A percentile compares a stretch with the other conserved stretches of the same genome.
Evolutionary conservation across 1,140 invertebrate species (phyloP).

Genomic region (Brachionus paranguensis): DNA sequence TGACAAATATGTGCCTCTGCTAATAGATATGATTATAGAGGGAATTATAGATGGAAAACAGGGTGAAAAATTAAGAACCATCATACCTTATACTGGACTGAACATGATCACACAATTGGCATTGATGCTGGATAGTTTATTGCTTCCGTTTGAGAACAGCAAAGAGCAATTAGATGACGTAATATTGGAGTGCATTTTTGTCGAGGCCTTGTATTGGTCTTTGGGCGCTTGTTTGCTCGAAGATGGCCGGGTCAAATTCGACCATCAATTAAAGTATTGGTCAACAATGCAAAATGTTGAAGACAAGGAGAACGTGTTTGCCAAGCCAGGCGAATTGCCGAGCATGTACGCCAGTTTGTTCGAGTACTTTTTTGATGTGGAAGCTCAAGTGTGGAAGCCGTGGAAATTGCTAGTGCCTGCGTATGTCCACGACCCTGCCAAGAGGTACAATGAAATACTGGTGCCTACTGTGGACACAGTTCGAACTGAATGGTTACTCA

Average conservation of each 20-base stretch:
- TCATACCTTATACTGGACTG: conserved; percentile 72
- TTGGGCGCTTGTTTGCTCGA: conserved; percentile 70
- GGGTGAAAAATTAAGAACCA: conserved; percentile 68
- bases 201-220: conserved; percentile 73
- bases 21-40: conserved; percentile 69
- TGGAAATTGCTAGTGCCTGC: conserved; percentile 71
- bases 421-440: conserved; percentile 67
- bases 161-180: conserved; percentile 56
- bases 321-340: conserved; percentile 63
- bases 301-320: conserved; percentile 28
- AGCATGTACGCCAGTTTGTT: conserved; percentile 64
- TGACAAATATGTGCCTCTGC: conserved; percentile 66
- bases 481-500: conserved; percentile 68
- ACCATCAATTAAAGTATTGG: conserved; percentile 70
- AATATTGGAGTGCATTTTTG: conserved; percentile 65
- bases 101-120: conserved; percentile 81
- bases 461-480: conserved; percentile 81
- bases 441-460: conserved; percentile 72
- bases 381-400: conserved; percentile 69
- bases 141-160: conserved; percentile 41
- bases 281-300: conserved; percentile 62
- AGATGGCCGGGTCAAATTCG: conserved; percentile 66
- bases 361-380: conserved; percentile 71
- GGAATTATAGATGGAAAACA: conserved; percentile 64
- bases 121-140: conserved; percentile 66